Conservation (phyloP, 2,797 vertebrate species). For the Hoplostethus mediterraneus region DNA sequence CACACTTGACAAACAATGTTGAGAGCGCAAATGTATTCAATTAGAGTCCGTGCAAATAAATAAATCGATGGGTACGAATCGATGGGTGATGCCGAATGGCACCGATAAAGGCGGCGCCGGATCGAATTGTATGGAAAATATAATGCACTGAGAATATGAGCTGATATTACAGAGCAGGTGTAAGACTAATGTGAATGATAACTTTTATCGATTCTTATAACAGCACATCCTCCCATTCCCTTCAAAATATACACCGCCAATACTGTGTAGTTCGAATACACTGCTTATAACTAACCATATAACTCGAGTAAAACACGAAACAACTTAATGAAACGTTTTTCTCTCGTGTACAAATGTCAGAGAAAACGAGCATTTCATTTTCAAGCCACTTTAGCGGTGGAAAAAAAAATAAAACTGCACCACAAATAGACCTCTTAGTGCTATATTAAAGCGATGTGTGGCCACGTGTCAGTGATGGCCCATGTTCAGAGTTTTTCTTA, state of each 20-base stretch:
- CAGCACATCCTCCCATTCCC: background rate
- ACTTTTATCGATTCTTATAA: constrained; percentile 2
- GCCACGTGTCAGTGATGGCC: constrained; percentile 75
- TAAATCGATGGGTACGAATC: constrained; percentile 34
- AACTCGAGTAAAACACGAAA: background rate
- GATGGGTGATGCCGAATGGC: constrained; percentile 35
- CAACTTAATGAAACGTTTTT: background rate
- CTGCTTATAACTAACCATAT: background rate
- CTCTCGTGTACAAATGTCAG: constrained; percentile 4
- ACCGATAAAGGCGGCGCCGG: constrained; percentile 51
- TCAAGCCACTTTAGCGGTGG: background rate
- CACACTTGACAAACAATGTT: constrained; percentile 9
- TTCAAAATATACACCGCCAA: constrained; percentile 6
- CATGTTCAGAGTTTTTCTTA: constrained; percentile 39
- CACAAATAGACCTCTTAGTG: constrained; percentile 33
- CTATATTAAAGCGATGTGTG: constrained; percentile 49
- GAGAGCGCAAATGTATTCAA: constrained; percentile 19
- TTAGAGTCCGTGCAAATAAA: constrained; percentile 13
- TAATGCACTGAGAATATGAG: constrained; percentile 30
- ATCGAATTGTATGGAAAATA: constrained; percentile 36
- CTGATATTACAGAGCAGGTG: constrained; percentile 18
- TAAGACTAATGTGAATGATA: constrained; percentile 15
- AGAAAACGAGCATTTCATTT: background rate
- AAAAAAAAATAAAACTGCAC: constrained; percentile 3
- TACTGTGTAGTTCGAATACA: background rate